Conservation (phyloP, 2,797 vertebrate genomes). For the Macrochelys suwanniensis region DNA sequence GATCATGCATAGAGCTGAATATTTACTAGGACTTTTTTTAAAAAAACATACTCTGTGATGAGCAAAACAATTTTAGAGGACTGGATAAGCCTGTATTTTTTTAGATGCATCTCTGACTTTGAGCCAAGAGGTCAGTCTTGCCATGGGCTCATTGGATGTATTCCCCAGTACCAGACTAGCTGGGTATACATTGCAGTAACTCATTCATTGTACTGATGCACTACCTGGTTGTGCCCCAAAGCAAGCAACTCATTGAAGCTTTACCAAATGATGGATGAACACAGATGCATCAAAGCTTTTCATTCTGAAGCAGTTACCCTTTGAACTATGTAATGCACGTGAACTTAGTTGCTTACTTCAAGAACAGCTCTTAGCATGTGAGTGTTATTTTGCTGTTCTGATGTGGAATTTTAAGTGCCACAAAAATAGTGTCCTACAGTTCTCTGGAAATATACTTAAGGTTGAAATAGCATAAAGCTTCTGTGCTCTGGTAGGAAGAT, state of each 20-base stretch:
- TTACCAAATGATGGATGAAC: background rate
- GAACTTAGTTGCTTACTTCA: background rate
- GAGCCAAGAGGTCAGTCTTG: background rate
- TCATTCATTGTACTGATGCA: background rate
- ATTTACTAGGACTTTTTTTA: background rate
- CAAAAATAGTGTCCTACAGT: background rate
- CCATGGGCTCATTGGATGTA: background rate
- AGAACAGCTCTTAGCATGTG: background rate
- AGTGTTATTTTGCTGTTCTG: background rate
- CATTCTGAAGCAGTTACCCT: background rate
- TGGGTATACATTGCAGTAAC: background rate
- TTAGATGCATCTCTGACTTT: background rate
- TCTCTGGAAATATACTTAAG: background rate
- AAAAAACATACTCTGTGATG: too few relatives aligned
- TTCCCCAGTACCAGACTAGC: background rate
- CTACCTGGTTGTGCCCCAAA: background rate
- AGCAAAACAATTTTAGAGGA: background rate
- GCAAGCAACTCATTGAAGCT: background rate
- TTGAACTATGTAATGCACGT: background rate
- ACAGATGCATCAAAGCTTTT: background rate
- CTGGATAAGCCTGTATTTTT: background rate
- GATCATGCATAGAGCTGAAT: background rate
- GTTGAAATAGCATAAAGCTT: background rate
- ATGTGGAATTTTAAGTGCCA: background rate
- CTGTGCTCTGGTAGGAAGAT: background rate